Evolutionary conservation across 2,797 vertebrate genomes (phyloP).

Genomic region (Sebastes flavidus): DNA sequence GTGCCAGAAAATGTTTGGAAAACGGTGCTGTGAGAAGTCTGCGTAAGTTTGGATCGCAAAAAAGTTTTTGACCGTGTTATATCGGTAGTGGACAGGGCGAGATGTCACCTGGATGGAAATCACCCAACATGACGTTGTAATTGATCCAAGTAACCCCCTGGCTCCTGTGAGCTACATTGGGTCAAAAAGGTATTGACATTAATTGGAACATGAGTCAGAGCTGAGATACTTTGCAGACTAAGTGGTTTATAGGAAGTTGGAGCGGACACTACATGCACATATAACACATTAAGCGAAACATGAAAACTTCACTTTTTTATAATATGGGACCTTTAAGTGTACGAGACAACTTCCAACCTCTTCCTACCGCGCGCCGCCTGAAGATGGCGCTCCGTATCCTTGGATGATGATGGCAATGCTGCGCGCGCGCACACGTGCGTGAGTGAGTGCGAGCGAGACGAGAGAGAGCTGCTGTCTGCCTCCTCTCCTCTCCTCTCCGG

Average conservation of each 20-base stretch:
- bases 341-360: constrained; percentile 5
- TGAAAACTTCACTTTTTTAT: no score
- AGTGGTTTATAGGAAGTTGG: neutral
- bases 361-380: constrained; percentile 17
- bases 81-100: neutral
- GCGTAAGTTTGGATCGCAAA: neutral
- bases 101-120: neutral
- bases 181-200: neutral
- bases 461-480: constrained; percentile 65
- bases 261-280: neutral
- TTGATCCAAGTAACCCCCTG: neutral
- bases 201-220: neutral
- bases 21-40: neutral
- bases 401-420: neutral
- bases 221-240: neutral
- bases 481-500: constrained; percentile 62
- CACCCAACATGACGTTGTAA: neutral
- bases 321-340: neutral
- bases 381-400: constrained; percentile 74
- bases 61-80: neutral
- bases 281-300: neutral
- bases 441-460: constrained; percentile 31
- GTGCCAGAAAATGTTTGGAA: neutral
- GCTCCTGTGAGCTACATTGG: neutral
- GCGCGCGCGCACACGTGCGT: constrained; percentile 27